Conservation (phyloP, 2,113 vertebrate species). For the Lonchura striata region DNA sequence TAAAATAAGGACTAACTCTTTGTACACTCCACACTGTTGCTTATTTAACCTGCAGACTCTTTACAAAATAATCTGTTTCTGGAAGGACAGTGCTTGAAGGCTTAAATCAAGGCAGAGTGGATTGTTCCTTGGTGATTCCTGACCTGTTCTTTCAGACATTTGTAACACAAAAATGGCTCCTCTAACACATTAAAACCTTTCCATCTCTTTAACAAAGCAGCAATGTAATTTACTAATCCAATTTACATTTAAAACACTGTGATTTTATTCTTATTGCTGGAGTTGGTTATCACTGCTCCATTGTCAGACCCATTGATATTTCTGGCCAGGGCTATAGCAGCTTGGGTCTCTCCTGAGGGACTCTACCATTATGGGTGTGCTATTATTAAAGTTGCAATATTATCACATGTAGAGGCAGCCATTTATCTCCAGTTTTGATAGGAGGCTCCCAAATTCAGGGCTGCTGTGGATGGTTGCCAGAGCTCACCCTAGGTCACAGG, state of each 20-base stretch:
- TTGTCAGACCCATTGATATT: not conserved
- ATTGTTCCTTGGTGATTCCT: not conserved
- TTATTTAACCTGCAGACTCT: not conserved
- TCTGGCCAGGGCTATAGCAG: not conserved
- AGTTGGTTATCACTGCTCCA: not conserved
- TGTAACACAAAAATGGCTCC: not conserved
- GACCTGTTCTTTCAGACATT: not conserved
- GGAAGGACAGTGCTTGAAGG: not conserved
- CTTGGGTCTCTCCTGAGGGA: not conserved
- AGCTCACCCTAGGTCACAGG: no score
- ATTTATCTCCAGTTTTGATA: not conserved
- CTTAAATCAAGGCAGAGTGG: not conserved
- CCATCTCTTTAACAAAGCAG: not conserved
- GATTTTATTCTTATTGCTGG: not conserved
- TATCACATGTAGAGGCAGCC: not conserved
- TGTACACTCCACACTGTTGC: not conserved
- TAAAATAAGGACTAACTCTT: not conserved
- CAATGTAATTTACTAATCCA: not conserved
- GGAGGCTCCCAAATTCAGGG: not conserved
- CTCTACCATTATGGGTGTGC: not conserved
- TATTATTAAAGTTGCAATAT: not conserved
- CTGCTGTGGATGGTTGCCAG: not conserved
- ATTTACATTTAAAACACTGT: not conserved
- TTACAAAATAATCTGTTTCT: not conserved
- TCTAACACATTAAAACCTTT: not conserved